Percentiles rank a stretch among this genome's conserved stretches.
phyloP scores from a whole-genome alignment of 2,797 vertebrate species.

The Knipowitschia caucasica region DNA sequence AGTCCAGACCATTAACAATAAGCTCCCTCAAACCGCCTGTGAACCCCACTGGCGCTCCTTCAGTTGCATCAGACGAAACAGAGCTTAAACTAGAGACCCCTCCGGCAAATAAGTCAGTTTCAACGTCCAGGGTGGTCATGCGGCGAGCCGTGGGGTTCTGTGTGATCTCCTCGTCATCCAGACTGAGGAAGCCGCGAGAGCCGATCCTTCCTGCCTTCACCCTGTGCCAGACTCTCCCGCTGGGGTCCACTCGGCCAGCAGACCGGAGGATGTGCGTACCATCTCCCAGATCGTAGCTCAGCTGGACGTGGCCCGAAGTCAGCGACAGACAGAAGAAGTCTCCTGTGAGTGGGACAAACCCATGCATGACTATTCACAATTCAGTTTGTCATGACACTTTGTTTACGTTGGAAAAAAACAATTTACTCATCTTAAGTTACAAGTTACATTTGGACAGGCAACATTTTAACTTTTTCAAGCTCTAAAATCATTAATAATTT shows the following conservation, averaged over 20 bases:
- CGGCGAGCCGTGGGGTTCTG: constrained; percentile 52
- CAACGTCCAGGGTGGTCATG: constrained; percentile 76
- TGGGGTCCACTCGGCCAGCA: constrained; percentile 54
- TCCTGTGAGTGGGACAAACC: too few species aligned
- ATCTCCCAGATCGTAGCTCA: constrained; percentile 85
- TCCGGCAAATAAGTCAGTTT: constrained; percentile 80
- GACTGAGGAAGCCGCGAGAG: constrained; percentile 74
- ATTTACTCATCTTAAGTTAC: too few species aligned
- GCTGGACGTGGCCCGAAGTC: constrained; percentile 75
- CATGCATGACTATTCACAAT: too few species aligned
- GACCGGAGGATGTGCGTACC: constrained; percentile 71
- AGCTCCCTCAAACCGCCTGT: constrained; percentile 80
- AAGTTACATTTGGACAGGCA: too few species aligned
- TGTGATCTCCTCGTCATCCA: constrained; percentile 71
- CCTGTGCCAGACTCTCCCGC: constrained; percentile 73
- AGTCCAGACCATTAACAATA: constrained; percentile 73
- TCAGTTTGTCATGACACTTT: too few species aligned
- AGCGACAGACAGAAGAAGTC: constrained; percentile 86
- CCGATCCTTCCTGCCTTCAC: constrained; percentile 77
- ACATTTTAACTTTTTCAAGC: too few species aligned
- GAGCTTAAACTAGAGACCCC: constrained; percentile 76
- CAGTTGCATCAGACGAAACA: constrained; percentile 70
- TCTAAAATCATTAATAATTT: too few species aligned
- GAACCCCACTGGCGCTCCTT: constrained; percentile 75
- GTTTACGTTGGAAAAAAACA: too few species aligned